Percentiles rank a stretch among this genome's conserved stretches.
Evolutionary conservation across 2,797 vertebrate genomes (phyloP).

Genomic region (Premnoplex brunnescens): DNA sequence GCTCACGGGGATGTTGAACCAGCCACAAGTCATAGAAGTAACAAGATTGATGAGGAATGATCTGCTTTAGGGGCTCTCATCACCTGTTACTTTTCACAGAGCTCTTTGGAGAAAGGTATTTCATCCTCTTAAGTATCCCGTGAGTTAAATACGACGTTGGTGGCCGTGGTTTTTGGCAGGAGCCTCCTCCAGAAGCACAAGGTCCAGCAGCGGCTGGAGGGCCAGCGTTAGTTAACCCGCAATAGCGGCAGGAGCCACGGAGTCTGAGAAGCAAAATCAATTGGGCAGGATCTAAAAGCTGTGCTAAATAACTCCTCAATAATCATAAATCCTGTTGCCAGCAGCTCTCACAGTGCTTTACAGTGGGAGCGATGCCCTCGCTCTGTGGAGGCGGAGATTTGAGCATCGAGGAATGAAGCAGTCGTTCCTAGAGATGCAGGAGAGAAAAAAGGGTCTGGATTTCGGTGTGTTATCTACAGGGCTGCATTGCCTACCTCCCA

Average conservation of each 20-base stretch:
- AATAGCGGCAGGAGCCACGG: background rate
- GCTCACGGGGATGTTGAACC: background rate
- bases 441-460: background rate
- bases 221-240: background rate
- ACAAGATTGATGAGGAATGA: background rate
- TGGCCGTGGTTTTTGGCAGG: background rate
- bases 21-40: background rate
- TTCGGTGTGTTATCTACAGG: background rate
- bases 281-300: constrained; percentile 19
- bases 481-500: background rate
- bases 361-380: background rate
- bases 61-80: background rate
- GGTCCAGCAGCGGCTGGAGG: background rate
- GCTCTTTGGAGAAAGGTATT: background rate
- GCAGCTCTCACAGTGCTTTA: background rate
- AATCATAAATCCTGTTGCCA: constrained; percentile 45
- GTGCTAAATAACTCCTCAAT: constrained; percentile 26
- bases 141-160: background rate
- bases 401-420: background rate
- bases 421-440: background rate
- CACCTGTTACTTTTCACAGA: background rate
- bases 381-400: background rate
- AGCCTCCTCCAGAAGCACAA: background rate
- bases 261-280: constrained; percentile 44
- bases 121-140: background rate